Conservation (phyloP, 2,113 vertebrate genomes). For the Trematocara macrostoma region DNA sequence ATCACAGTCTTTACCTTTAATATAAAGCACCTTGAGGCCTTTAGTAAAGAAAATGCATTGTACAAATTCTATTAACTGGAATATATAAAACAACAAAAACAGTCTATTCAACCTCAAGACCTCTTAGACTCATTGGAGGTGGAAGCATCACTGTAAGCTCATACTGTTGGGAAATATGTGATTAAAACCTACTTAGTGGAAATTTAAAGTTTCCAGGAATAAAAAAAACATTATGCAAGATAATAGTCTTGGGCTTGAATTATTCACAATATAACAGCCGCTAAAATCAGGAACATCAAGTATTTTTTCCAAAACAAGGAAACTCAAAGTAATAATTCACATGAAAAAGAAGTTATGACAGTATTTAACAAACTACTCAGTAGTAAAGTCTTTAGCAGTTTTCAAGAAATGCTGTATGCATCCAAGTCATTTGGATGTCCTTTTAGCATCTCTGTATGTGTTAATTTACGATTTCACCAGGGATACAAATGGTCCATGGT, state of each 20-base stretch:
- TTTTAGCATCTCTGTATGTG: background rate
- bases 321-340: background rate
- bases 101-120: background rate
- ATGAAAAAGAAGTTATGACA: background rate
- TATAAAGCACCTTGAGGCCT: background rate
- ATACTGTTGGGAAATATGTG: background rate
- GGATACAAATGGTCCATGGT: background rate
- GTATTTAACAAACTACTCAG: background rate
- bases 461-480: background rate
- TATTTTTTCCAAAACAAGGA: background rate
- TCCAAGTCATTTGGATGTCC: background rate
- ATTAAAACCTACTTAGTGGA: background rate
- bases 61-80: background rate
- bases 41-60: background rate
- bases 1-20: background rate
- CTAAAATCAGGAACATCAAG: background rate
- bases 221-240: background rate
- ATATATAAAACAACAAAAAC: background rate
- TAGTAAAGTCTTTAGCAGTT: background rate
- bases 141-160: background rate
- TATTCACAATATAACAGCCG: background rate
- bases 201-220: background rate
- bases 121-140: background rate
- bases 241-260: background rate
- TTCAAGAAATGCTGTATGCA: background rate